Evolutionary conservation across 1,140 invertebrate genomes (phyloP), one percentile per base, ranked within the genome.

Genomic region (Drosophila insularis): DNA sequence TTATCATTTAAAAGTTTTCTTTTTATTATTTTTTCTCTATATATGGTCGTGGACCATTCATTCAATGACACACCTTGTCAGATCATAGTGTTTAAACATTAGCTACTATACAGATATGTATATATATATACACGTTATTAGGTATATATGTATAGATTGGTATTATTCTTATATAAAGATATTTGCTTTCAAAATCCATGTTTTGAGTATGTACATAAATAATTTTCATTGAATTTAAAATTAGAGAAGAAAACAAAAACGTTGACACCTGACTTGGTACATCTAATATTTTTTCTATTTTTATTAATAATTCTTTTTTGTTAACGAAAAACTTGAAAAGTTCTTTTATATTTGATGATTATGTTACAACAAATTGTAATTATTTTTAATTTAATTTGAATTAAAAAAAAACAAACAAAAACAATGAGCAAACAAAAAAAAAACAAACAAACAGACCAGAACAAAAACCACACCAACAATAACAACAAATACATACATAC

Each of bases 1-100:
- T 64, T 74, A 55, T 71, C 58, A 67, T 59, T 70, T 56, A 37
- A 67, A 72, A 84, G 32, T 35, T 5, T 27, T 5, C 23, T 35
- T 35, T 2, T 35, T 35, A 10, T 11, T 10, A 6, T 35, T 67
- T 72, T 73, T 19, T 17, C 58, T 5, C 0, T 27, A 63, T 27
- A 63, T 46, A 67, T 46, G 77, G 81, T 86, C 78, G 35, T 71
- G 81, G 78, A 84, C 73, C 73, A 68, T 21, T n/a, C 10, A 11
- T 37, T 37, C 7, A 31, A 68, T 60, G 56, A 74, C 46, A 50
- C 59, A 72, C 39, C 61, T 65, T 21, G 61, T 54, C 62, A 58
- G 50, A 50, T 50, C 17, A 73, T 74, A 40, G 71, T 55, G 27
- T 66, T 65, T 31, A 17, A 66, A 13, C 14, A 19, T 53, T 73